Conservation (phyloP, 2,797 vertebrate genomes). For the Scyliorhinus canicula region DNA sequence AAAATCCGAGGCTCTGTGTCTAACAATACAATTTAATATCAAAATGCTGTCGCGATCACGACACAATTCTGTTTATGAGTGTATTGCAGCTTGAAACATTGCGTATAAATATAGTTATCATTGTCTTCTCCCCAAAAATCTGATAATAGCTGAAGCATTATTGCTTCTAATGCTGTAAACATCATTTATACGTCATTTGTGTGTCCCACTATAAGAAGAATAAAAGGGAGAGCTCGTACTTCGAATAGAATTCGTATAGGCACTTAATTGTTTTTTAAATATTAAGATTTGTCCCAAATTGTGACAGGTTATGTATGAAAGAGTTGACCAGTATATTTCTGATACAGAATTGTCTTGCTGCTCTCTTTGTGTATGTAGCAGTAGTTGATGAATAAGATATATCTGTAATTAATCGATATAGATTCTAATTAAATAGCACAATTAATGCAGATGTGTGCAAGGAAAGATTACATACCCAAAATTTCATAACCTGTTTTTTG, state of each 20-base stretch:
- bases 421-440: not conserved
- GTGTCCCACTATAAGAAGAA: not conserved
- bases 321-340: not conserved
- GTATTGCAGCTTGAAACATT: not conserved
- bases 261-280: not conserved
- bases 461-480: not conserved
- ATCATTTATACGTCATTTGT: not conserved
- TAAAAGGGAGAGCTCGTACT: not conserved
- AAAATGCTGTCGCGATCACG: not conserved
- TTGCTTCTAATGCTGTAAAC: not conserved
- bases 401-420: not conserved
- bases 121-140: not conserved
- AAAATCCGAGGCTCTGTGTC: not conserved
- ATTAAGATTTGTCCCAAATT: not conserved
- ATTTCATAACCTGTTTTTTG: not conserved
- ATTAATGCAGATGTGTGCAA: no score
- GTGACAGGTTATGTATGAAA: not conserved
- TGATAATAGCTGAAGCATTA: not conserved
- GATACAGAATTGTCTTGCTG: not conserved
- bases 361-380: not conserved
- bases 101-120: not conserved
- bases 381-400: not conserved
- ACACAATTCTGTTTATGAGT: not conserved
- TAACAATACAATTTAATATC: no score
- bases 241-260: not conserved